Conservation (phyloP, 2,113 vertebrate species). For the Oreochromis niloticus region DNA sequence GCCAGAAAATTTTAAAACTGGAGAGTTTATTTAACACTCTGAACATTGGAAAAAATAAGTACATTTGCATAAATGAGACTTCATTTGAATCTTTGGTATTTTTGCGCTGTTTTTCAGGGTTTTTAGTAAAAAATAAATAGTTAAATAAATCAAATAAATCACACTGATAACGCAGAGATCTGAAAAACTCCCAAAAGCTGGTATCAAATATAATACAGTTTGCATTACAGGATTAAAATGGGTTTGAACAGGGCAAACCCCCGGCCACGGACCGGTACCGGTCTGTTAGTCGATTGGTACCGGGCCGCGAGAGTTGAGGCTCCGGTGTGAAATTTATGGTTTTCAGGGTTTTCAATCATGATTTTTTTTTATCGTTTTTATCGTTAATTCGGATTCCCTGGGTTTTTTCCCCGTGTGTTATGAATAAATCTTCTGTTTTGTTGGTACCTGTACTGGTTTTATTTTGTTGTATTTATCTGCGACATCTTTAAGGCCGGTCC, state of each 20-base stretch:
- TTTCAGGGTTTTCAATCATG: fast-evolving
- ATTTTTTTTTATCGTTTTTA: not conserved
- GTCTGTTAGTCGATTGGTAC: fast-evolving
- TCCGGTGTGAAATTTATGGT: fast-evolving
- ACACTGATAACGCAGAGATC: fast-evolving
- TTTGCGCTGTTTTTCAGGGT: fast-evolving
- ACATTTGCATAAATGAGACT: not conserved
- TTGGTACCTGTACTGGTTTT: not conserved
- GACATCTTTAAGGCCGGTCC: fast-evolving
- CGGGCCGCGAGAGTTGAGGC: fast-evolving
- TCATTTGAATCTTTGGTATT: not conserved
- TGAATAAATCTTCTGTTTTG: not conserved
- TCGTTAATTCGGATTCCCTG: fast-evolving
- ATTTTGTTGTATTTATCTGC: not conserved
- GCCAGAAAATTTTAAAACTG: not conserved
- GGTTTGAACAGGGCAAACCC: not conserved
- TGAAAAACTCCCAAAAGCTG: not conserved
- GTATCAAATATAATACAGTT: not conserved
- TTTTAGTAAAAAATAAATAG: not conserved
- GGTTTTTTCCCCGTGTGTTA: fast-evolving
- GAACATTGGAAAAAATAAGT: not conserved
- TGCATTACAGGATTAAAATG: not conserved
- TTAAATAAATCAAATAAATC: not conserved
- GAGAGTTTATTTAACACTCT: not conserved
- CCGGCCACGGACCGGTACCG: not conserved